Conservation (phyloP, 2,113 vertebrate genomes). For the Cercocebus atys region DNA sequence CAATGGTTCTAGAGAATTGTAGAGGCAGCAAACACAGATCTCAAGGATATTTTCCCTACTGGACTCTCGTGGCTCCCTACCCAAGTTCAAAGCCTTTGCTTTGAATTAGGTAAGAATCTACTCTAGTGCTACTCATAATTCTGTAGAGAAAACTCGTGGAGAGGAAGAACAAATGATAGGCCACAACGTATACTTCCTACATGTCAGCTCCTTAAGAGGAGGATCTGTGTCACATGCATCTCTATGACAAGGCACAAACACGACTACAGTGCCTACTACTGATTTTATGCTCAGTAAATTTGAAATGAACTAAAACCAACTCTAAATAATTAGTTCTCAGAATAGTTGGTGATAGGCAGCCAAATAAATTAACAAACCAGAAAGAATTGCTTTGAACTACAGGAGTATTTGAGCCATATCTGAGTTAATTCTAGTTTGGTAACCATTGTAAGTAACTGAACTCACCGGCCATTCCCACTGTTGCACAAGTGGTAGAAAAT, state of each 20-base stretch:
- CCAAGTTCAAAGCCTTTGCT: neutral
- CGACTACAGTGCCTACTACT: neutral
- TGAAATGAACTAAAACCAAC: constrained; percentile 28
- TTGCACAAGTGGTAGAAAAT: neutral
- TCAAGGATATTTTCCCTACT: neutral
- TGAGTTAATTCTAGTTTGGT: constrained; percentile 15
- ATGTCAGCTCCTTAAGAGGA: neutral
- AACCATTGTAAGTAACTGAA: neutral
- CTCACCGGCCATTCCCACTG: neutral
- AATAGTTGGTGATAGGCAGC: neutral
- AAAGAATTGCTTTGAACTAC: neutral
- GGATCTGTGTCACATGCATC: neutral
- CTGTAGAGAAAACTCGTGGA: neutral
- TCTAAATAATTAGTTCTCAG: neutral
- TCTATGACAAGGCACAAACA: neutral
- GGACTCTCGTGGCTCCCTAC: neutral
- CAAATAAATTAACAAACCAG: neutral
- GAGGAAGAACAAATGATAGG: neutral
- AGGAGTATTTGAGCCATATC: neutral
- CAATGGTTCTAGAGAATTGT: neutral
- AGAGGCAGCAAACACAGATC: neutral
- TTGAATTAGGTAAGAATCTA: constrained; percentile 12
- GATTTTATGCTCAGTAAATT: constrained; percentile 26
- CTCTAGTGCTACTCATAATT: neutral
- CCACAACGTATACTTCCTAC: neutral